Evolutionary conservation across 2,113 vertebrate genomes (phyloP).

Genomic region (Peromyscus californicus): DNA sequence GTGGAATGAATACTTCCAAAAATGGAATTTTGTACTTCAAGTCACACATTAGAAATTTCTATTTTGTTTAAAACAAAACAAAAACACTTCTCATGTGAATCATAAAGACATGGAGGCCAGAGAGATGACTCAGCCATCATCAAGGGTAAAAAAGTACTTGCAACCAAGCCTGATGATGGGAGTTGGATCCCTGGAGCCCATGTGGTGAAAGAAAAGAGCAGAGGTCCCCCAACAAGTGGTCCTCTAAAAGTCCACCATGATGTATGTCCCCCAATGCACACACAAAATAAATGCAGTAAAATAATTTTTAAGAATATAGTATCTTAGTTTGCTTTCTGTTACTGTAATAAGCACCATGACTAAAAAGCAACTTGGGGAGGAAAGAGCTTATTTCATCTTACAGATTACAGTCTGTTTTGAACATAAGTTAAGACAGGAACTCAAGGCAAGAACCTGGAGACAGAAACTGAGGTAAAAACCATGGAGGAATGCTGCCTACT

Average conservation of each 20-base stretch:
- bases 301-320: slow-evolving; percentile 50
- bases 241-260: not conserved
- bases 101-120: not conserved
- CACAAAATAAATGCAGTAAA: not conserved
- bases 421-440: not conserved
- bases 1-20: slow-evolving; percentile 53
- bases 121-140: not conserved
- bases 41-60: slow-evolving; percentile 54
- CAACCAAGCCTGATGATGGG: not conserved
- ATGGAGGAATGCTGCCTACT: not conserved
- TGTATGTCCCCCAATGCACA: not conserved
- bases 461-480: not conserved
- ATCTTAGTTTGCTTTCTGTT: not conserved
- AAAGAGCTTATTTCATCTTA: not conserved
- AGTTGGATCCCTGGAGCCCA: not conserved
- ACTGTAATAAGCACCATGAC: not conserved
- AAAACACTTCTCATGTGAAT: not conserved
- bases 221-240: not conserved
- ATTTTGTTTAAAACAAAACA: slow-evolving; percentile 44
- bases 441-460: not conserved
- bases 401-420: not conserved
- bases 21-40: slow-evolving; percentile 56
- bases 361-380: not conserved
- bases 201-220: not conserved
- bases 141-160: not conserved